A percentile compares a stretch with the other conserved stretches of the same genome.
phyloP scores from a whole-genome alignment of 2,113 vertebrate species.

The Euleptes europaea region DNA sequence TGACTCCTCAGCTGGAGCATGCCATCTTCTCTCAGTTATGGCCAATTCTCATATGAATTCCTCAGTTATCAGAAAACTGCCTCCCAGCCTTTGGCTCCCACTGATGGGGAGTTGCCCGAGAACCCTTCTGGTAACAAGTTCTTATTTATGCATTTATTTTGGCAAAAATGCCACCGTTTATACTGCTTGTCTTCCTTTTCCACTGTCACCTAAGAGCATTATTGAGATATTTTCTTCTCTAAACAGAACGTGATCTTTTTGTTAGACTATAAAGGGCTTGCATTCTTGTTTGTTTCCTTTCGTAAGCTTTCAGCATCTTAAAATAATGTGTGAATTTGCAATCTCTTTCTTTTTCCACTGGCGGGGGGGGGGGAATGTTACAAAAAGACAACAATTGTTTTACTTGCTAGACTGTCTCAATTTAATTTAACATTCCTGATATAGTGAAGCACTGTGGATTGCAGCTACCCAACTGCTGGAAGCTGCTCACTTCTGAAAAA shows the following conservation, averaged over 20 bases:
- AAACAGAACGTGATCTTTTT: slow-evolving; percentile 16
- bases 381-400: not conserved
- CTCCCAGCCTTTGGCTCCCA: too few species aligned
- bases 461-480: not conserved
- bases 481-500: not conserved
- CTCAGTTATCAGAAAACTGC: too few species aligned
- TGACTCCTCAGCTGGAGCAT: too few species aligned
- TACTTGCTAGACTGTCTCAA: not conserved
- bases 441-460: not conserved
- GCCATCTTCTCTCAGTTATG: too few species aligned
- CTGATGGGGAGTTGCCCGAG: not conserved
- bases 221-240: slow-evolving; percentile 20
- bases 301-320: slow-evolving; percentile 9
- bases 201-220: slow-evolving; percentile 7
- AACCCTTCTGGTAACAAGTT: not conserved
- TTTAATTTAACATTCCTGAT: not conserved
- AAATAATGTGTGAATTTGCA: slow-evolving; percentile 20
- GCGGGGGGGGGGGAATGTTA: not conserved
- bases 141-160: not conserved
- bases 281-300: slow-evolving; percentile 4
- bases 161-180: slow-evolving; percentile 8
- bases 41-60: too few species aligned
- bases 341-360: not conserved
- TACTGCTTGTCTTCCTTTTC: not conserved
- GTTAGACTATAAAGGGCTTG: not conserved